A percentile compares a stretch with the other conserved stretches of the same genome.
phyloP scores from a whole-genome alignment of 1,140 invertebrate genomes.

The Chironomus striatipennis region DNA sequence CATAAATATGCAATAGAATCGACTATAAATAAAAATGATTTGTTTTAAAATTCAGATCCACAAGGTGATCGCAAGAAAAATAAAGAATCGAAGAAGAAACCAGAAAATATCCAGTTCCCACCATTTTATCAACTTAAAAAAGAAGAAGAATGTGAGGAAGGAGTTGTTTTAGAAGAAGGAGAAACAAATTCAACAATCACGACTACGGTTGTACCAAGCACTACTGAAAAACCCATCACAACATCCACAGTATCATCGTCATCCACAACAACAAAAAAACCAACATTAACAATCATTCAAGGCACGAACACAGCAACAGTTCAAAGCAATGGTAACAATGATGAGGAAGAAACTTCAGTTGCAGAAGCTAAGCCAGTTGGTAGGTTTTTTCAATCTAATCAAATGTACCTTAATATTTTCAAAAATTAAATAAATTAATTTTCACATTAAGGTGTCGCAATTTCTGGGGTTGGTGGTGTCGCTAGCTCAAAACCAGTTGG shows the following conservation, averaged over 20 bases:
- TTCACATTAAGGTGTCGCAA: slow-evolving; percentile 43
- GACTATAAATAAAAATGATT: neutral
- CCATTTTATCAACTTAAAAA: neutral
- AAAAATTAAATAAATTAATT: slow-evolving; percentile 16
- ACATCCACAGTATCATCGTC: neutral
- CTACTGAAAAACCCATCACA: neutral
- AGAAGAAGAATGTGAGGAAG: slow-evolving; percentile 42
- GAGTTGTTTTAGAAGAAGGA: slow-evolving; percentile 40
- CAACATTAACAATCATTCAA: slow-evolving; percentile 33
- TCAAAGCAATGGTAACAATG: slow-evolving; percentile 43
- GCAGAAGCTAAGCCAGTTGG: slow-evolving; percentile 64
- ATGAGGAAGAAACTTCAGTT: slow-evolving; percentile 50
- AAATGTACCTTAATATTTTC: no score
- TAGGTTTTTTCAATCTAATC: slow-evolving; percentile 25
- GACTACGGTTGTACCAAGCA: slow-evolving; percentile 30
- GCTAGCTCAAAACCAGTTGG: slow-evolving; percentile 51
- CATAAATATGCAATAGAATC: neutral
- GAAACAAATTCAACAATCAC: slow-evolving; percentile 31
- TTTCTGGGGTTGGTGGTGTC: slow-evolving; percentile 54
- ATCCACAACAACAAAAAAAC: slow-evolving; percentile 18
- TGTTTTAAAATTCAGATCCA: neutral
- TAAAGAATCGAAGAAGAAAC: slow-evolving; percentile 27
- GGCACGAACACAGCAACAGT: slow-evolving; percentile 35
- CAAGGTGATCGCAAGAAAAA: neutral
- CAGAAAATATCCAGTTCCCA: neutral